Percentiles rank a stretch among this genome's conserved stretches.
Conservation (phyloP, 1,140 invertebrate species). For the Zophobas morio region DNA sequence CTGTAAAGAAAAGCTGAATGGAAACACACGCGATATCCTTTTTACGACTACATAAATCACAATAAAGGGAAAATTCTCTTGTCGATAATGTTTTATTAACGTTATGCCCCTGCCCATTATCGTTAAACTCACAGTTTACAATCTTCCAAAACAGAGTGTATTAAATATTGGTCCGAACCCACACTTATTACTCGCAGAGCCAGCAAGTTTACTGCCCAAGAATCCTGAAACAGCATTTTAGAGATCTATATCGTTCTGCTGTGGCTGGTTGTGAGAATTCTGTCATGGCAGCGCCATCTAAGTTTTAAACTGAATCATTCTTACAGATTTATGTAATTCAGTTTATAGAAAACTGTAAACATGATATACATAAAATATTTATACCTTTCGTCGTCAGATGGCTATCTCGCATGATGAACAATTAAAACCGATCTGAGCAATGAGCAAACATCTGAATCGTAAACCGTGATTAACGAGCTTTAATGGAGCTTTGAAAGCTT, state of each 20-base stretch:
- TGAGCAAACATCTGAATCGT: slow-evolving; percentile 10
- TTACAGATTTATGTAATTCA: no score
- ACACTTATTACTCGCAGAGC: neutral
- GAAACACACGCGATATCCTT: slow-evolving; percentile 33
- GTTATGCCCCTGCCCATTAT: slow-evolving; percentile 33
- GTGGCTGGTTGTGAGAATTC: neutral
- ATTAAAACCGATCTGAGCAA: neutral
- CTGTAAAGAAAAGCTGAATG: neutral
- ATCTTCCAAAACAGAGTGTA: neutral
- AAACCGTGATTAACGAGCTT: slow-evolving; percentile 19
- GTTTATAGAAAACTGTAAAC: no score
- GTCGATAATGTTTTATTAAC: slow-evolving; percentile 36
- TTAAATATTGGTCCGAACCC: slow-evolving; percentile 6
- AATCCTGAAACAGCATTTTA: slow-evolving; percentile 10
- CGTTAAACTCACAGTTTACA: slow-evolving; percentile 8
- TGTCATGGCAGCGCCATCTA: no score
- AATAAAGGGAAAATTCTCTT: slow-evolving; percentile 18
- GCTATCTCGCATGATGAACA: neutral
- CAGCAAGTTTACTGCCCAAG: neutral
- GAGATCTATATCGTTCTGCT: no score
- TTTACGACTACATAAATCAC: slow-evolving; percentile 15
- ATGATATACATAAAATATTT: no score
- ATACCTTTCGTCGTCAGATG: neutral
- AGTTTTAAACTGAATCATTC: no score
- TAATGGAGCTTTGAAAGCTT: slow-evolving; percentile 26